Base-by-base conservation (phyloP, 2,113 vertebrate species). In the Antigone vipio region DNA sequence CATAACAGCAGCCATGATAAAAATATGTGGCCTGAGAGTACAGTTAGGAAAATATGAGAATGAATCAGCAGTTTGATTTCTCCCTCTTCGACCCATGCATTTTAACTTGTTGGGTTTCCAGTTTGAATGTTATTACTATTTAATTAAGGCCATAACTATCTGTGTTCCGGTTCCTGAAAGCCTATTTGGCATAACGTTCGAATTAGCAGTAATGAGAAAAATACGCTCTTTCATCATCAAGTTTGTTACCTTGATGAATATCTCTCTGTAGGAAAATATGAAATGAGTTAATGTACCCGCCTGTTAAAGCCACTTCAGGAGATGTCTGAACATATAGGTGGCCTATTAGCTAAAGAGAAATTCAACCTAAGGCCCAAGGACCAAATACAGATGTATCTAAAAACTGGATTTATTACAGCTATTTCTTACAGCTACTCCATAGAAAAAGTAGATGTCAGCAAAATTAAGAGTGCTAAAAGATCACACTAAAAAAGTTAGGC, bases 11-110 rank as follows among this genome's bases (percentile, higher is more conserved):
- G 78, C 40, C 89, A 92, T 49, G 81, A 89, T 68, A 94, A 95
- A 96, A 95, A 95, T 96, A 96, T 76, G 81, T 53, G 69, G 77
- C 94, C 93, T 96, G 81, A 94, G 93, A 96, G 89, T 60, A 92
- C 82, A 85, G 63, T 96, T 82, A 85, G 53, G 19, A 94, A 96
- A 96, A 95, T 82, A 87, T 62, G 40, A 90, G 49, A 92, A 72
- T 76, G 81, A 89, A 87, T 94, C 89, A 91, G 92, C 66, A 93
- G 74, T 89, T 89, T 93, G 56, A 95, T 89, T 95, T 82, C 73
- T 96, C 89, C 84, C 84, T 88, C 62, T 89, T 88, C 2, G 0
- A 72, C 71, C 62, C 42, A 76, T 4, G 11, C 77, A 89, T 85
- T 97, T 94, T 85, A 96, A 76, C 66, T 88, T 68, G 60, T 87